Evolutionary conservation across 2,113 vertebrate species (phyloP).

Genomic region (Neoarius graeffei): DNA sequence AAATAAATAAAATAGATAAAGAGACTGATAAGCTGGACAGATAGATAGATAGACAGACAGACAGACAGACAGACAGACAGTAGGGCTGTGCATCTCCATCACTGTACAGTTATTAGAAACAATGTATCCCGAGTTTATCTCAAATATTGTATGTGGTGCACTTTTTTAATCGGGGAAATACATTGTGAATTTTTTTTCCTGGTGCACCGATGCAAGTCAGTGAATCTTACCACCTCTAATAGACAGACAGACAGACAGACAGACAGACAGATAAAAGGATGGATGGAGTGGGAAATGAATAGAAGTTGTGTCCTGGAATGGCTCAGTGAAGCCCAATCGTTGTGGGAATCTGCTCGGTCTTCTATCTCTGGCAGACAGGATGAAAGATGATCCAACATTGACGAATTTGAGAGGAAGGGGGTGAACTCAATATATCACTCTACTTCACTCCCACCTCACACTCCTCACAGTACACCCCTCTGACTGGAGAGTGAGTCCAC

Average conservation of each 20-base stretch:
- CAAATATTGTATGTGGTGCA: too few relatives aligned
- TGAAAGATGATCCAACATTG: slow-evolving; percentile 39
- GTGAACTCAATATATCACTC: slow-evolving; percentile 24
- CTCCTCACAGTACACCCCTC: background rate
- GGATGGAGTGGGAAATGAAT: background rate
- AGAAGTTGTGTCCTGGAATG: background rate
- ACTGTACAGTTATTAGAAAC: too few relatives aligned
- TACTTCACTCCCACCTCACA: slow-evolving; percentile 5
- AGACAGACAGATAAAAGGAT: background rate
- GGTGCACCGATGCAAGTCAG: too few relatives aligned
- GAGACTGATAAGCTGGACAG: background rate
- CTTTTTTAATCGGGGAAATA: too few relatives aligned
- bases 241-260: background rate
- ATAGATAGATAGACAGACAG: background rate
- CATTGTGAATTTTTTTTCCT: too few relatives aligned
- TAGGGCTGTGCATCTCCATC: too few relatives aligned
- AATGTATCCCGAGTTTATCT: too few relatives aligned
- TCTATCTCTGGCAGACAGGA: slow-evolving; percentile 53
- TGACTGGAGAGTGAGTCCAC: background rate
- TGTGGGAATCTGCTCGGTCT: slow-evolving; percentile 63
- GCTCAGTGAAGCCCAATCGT: slow-evolving; percentile 61
- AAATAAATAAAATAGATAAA: too few relatives aligned
- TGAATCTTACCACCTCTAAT: background rate
- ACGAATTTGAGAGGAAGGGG: slow-evolving; percentile 17
- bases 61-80: background rate